Conservation (phyloP, 2,113 vertebrate genomes). For the Octodon degus region DNA sequence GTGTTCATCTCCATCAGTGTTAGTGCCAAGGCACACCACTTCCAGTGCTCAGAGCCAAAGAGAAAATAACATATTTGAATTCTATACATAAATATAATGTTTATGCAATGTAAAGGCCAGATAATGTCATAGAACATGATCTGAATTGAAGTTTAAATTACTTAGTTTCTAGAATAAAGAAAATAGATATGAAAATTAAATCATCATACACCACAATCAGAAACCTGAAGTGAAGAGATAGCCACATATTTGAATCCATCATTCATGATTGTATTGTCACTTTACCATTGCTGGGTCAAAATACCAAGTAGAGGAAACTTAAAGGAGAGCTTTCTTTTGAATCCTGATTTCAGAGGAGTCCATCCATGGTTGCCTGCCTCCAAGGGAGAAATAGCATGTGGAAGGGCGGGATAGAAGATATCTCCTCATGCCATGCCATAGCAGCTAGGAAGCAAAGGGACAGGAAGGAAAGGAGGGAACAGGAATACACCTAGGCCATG, state of each 20-base stretch:
- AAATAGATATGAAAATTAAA: neutral
- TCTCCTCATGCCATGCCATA: neutral
- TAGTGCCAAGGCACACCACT: slow-evolving; percentile 28
- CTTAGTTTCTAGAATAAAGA: neutral
- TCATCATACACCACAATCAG: neutral
- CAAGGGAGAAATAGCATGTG: neutral
- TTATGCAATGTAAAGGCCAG: slow-evolving; percentile 42
- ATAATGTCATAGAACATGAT: neutral
- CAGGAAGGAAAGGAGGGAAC: neutral
- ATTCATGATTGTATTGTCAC: neutral
- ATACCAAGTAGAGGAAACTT: neutral
- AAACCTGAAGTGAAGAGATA: neutral
- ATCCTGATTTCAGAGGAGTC: neutral
- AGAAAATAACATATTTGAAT: slow-evolving; percentile 57
- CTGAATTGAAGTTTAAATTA: slow-evolving; percentile 21
- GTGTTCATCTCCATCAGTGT: neutral
- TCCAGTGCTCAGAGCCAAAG: slow-evolving; percentile 28
- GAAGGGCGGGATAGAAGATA: neutral
- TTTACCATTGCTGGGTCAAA: neutral
- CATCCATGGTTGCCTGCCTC: neutral
- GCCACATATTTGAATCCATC: neutral
- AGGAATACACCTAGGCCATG: neutral
- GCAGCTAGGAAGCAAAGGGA: neutral
- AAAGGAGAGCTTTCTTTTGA: neutral
- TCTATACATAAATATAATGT: slow-evolving; percentile 47